Evolutionary conservation across 2,888 invertebrate genomes (phyloP).

Genomic region (Anoncus sp.): DNA sequence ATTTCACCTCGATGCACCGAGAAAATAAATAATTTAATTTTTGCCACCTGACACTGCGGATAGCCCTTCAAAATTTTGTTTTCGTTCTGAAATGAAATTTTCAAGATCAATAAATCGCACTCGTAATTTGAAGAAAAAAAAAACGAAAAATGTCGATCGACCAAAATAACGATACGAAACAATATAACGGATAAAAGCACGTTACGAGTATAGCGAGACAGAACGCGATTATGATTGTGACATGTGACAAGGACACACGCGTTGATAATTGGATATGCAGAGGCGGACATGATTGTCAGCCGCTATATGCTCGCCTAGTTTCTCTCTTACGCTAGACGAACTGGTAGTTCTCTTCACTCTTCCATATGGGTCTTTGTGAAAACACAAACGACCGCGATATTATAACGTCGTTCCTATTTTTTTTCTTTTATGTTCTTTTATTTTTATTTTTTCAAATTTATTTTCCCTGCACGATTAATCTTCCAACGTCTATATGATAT

Average conservation of each 20-base stretch:
- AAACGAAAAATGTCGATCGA: constrained; percentile 19
- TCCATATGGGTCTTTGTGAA: background rate
- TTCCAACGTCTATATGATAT: constrained; percentile 8
- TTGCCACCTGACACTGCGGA: no score
- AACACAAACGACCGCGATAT: constrained; percentile 43
- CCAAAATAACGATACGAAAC: constrained; percentile 7
- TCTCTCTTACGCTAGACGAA: constrained; percentile 39
- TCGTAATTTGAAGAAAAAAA: background rate
- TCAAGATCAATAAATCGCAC: background rate
- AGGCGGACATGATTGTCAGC: constrained; percentile 53
- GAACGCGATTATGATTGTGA: constrained; percentile 58
- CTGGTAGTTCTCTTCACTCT: constrained; percentile 7
- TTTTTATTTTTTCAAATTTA: no score
- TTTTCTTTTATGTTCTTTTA: no score
- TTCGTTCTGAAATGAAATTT: background rate
- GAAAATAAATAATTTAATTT: no score
- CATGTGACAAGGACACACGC: constrained; percentile 61
- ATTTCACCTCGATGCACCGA: no score
- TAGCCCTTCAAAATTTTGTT: background rate
- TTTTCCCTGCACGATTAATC: constrained; percentile 38
- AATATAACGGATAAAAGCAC: background rate
- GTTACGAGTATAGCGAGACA: background rate
- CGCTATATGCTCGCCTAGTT: constrained; percentile 34
- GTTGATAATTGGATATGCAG: constrained; percentile 63
- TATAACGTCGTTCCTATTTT: constrained; percentile 32